phyloP scores from a whole-genome alignment of 2,113 vertebrate genomes.

The Cariama cristata region DNA sequence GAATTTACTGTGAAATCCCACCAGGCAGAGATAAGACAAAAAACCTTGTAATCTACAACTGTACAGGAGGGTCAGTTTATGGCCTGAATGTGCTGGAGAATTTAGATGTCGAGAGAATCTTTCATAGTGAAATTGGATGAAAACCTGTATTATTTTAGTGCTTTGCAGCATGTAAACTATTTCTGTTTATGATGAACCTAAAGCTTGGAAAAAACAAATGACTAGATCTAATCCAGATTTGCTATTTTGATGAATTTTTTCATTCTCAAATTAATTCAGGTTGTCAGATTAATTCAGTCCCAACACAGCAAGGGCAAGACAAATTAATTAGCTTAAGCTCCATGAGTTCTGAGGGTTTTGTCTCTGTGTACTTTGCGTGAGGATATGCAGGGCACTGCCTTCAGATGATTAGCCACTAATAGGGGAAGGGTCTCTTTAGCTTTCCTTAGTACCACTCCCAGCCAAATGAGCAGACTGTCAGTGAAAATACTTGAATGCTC shows the following conservation, averaged over 20 bases:
- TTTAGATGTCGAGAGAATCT: background rate
- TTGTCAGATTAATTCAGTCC: constrained; percentile 8
- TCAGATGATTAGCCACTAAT: background rate
- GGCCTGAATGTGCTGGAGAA: constrained; percentile 8
- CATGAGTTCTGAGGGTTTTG: background rate
- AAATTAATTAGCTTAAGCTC: constrained; percentile 15
- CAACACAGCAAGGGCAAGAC: background rate
- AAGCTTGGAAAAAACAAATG: background rate
- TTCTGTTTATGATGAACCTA: background rate
- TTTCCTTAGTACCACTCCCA: background rate
- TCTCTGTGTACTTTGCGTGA: background rate
- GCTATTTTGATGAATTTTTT: background rate
- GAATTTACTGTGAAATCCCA: constrained; percentile 58
- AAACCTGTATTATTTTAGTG: background rate
- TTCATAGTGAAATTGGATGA: background rate
- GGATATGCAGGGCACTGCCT: background rate
- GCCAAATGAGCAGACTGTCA: background rate
- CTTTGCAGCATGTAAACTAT: background rate
- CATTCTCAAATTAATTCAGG: background rate
- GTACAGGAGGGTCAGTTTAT: constrained; percentile 51
- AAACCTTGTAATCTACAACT: constrained; percentile 40
- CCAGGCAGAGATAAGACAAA: constrained; percentile 46
- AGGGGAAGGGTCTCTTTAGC: background rate
- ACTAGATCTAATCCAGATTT: constrained; percentile 20
- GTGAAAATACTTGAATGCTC: background rate